Evolutionary conservation across 2,797 vertebrate species (phyloP), one percentile per base, ranked within the genome.

Genomic region (Hypotaenidia philippensis): DNA sequence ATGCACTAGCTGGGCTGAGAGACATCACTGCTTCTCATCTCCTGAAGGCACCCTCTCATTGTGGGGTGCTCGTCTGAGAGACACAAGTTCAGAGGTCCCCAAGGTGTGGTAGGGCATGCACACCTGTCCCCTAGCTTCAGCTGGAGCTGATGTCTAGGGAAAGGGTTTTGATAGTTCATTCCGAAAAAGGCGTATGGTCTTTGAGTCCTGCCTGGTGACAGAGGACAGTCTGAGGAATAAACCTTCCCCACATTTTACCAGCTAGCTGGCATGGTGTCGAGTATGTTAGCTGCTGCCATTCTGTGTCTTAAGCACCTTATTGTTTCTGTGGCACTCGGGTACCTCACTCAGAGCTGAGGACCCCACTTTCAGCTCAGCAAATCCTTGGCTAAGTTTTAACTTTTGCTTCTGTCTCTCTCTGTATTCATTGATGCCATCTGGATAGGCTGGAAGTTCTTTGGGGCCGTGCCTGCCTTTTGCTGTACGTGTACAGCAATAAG

Each of bases 61-160:
- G 1, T 20, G 0, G 6, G 22, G 6, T 41, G 29, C 59, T 65
- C 5, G 1, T 61, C 31, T 38, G 26, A n/a, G 53, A 64, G 15
- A 6, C 8, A 10, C 6, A 27, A 26, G 8, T 56, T 74, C n/a
- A 55, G 55, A 79, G 32, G 19, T 52, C 68, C 56, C 64, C 23
- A 17, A 20, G 32, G 6, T 64, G 49, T 0, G 0, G 47, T 12
- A 44, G 16, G 9, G 6, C 4, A 1, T 14, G 40, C 8, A n/a
- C 31, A 13, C 61, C 45, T 74, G 26, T n/a, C 10, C 22, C 31
- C 19, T 16, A 52, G 22, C 47, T 27, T 56, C 1, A 0, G 13
- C 41, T 66, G 5, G n/a, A 18, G 31, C 11, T 80, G 59, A 23
- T 16, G 40, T n/a, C 36, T 34, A 38, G 47, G 59, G 59, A 77